Evolutionary conservation across 2,113 vertebrate species (phyloP).

Genomic region (Lucifuga dentata): DNA sequence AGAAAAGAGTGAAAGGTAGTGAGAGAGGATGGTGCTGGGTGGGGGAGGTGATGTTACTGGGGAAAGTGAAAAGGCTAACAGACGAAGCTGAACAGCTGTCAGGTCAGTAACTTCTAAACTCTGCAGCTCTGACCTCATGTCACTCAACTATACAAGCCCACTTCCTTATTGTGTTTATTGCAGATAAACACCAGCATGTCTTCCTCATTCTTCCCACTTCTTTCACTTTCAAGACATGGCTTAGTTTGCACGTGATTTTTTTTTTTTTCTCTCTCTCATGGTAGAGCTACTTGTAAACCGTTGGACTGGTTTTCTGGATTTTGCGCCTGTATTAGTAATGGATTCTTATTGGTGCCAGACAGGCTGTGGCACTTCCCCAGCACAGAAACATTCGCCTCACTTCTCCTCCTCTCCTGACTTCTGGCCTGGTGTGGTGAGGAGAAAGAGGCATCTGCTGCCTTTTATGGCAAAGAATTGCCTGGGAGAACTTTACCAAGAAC

Average conservation of each 20-base stretch:
- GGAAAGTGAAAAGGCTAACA: slow-evolving; percentile 66
- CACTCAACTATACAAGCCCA: slow-evolving; percentile 38
- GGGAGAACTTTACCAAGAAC: slow-evolving; percentile 66
- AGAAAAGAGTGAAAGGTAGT: slow-evolving; percentile 38
- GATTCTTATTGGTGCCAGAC: slow-evolving; percentile 55
- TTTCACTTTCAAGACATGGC: too few species aligned
- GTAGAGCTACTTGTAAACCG: too few species aligned
- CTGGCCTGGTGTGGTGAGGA: slow-evolving; percentile 55
- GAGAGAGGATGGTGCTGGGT: slow-evolving; percentile 8
- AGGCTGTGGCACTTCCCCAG: slow-evolving; percentile 16
- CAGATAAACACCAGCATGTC: slow-evolving; percentile 30
- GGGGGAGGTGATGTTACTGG: slow-evolving; percentile 37
- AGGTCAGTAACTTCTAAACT: slow-evolving; percentile 33
- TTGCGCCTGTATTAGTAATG: background rate
- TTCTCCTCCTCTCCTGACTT: slow-evolving; percentile 50
- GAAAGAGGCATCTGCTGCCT: slow-evolving; percentile 71
- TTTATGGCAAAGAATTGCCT: slow-evolving; percentile 74
- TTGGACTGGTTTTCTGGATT: background rate
- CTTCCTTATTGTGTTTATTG: slow-evolving; percentile 50
- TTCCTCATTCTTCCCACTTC: slow-evolving; percentile 11
- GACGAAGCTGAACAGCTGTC: slow-evolving; percentile 67
- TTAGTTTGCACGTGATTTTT: slow-evolving; percentile 5
- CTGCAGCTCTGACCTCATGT: slow-evolving; percentile 48
- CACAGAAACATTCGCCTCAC: slow-evolving; percentile 39
- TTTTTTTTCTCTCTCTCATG: background rate